phyloP scores from a whole-genome alignment of 2,888 invertebrate genomes.

The Aspidiotus rigidus region DNA sequence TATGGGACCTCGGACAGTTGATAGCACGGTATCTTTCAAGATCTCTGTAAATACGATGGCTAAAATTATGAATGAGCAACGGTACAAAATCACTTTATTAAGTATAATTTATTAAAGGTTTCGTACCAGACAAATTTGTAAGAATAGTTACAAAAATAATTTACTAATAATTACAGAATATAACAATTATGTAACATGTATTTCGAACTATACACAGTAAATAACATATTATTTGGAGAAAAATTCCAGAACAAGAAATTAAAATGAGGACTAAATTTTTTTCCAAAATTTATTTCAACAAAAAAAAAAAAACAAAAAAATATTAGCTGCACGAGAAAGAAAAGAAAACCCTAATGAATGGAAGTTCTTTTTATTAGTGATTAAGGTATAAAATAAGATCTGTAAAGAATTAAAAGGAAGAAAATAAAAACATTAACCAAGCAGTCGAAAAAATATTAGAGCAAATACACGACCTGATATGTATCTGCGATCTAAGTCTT shows the following conservation, averaged over 20 bases:
- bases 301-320: conserved; percentile 15
- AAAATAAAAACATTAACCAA: conserved; percentile 20
- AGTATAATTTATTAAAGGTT: conserved; percentile 28
- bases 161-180: conserved; percentile 23
- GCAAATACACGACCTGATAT: conserved; percentile 23
- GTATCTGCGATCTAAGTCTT: conserved; percentile 30
- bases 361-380: conserved; percentile 17
- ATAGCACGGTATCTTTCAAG: not conserved
- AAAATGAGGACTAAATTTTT: conserved; percentile 7
- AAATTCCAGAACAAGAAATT: conserved; percentile 16
- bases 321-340: conserved; percentile 1
- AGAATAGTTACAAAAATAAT: conserved; percentile 30
- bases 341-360: not conserved
- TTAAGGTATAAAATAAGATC: conserved; percentile 18
- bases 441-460: conserved; percentile 26
- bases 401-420: not conserved
- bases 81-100: conserved; percentile 16
- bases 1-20: no score
- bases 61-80: not conserved
- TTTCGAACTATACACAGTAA: conserved; percentile 11
- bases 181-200: conserved; percentile 17
- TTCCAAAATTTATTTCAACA: conserved; percentile 18
- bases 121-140: conserved; percentile 20
- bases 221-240: conserved; percentile 18
- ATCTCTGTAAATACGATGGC: not conserved